Evolutionary conservation across 2,888 invertebrate genomes (phyloP), one percentile per base, ranked within the genome.

Genomic region (Terebella lapidaria): DNA sequence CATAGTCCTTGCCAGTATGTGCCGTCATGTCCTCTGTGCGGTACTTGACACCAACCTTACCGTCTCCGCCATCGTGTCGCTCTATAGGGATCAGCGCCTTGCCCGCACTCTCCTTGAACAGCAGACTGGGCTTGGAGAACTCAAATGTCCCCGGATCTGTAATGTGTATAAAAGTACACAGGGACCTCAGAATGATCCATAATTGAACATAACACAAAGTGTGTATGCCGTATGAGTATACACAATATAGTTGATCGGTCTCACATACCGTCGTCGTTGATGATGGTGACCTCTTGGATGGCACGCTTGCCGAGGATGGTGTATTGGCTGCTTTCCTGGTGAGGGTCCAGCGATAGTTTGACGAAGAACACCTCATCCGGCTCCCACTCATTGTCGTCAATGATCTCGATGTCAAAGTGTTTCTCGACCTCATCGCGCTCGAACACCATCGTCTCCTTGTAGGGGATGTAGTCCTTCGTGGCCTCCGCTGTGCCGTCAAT

Each of bases 371-470:
- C 84, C 73, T 86, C 85, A 71, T 85, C 84, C 0, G 85, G 84
- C 73, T 86, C 85, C 85, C 85, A 86, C 62, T 84, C 83, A 61
- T 84, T 83, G 67, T 85, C 85, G 60, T 84, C 83, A 5, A 85
- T 77, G 60, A 86, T 83, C 64, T 83, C 82, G 1, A 86, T 77
- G 27, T 74, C 74, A 15, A 84, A 69, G 65, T 80, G 74, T 70
- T 84, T 83, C 63, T 83, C 80, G 27, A 72, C 75, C 66, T 86
- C 84, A 27, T 82, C 79, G 3, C 82, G 78, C 56, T 80, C 80
- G 72, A 86, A 86, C 1, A 78, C 79, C 2, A 86, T 57, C 25
- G 82, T 77, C 65, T 84, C 81, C 66, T 84, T 83, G 53, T 85
- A 71, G 18, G 82, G 80, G 29, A 82, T 71, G 74, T 84, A 86